A percentile compares a stretch with the other conserved stretches of the same genome.
Conservation (phyloP, 2,888 invertebrate species). For the Embidobia sp. region DNA sequence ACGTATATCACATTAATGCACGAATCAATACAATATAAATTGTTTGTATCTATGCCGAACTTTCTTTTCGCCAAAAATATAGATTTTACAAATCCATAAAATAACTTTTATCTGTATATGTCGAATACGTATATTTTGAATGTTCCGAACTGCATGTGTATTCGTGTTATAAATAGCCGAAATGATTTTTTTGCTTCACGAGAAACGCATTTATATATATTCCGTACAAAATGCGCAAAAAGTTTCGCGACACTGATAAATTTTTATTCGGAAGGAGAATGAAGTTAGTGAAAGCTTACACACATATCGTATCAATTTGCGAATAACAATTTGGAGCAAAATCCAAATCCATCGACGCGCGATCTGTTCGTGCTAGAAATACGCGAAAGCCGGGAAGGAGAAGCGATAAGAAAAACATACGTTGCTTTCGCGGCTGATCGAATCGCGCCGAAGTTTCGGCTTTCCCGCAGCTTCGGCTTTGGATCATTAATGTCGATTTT, state of each 20-base stretch:
- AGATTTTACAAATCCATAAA: too few relatives aligned
- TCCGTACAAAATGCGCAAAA: too few relatives aligned
- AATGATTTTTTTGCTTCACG: too few relatives aligned
- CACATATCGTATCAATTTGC: slow-evolving; percentile 28
- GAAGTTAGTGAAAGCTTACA: slow-evolving; percentile 33
- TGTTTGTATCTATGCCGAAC: too few relatives aligned
- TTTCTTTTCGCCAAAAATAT: too few relatives aligned
- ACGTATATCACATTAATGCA: too few relatives aligned
- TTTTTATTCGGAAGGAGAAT: slow-evolving; percentile 28
- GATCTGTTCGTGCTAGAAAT: slow-evolving; percentile 41
- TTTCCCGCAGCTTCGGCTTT: slow-evolving; percentile 16
- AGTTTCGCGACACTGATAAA: slow-evolving; percentile 35
- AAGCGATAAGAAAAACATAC: slow-evolving; percentile 31
- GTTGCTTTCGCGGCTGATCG: slow-evolving; percentile 32
- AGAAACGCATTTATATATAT: too few relatives aligned
- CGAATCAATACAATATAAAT: too few relatives aligned
- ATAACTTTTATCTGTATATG: too few relatives aligned
- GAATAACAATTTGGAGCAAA: slow-evolving; percentile 27
- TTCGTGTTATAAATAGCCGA: too few relatives aligned
- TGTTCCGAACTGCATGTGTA: too few relatives aligned
- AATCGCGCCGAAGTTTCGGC: slow-evolving; percentile 11
- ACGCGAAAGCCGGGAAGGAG: slow-evolving; percentile 2
- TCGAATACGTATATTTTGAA: too few relatives aligned
- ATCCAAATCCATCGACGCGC: slow-evolving; percentile 23
- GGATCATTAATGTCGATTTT: slow-evolving; percentile 56